Evolutionary conservation across 2,113 vertebrate species (phyloP).

Genomic region (Zootoca vivipara): DNA sequence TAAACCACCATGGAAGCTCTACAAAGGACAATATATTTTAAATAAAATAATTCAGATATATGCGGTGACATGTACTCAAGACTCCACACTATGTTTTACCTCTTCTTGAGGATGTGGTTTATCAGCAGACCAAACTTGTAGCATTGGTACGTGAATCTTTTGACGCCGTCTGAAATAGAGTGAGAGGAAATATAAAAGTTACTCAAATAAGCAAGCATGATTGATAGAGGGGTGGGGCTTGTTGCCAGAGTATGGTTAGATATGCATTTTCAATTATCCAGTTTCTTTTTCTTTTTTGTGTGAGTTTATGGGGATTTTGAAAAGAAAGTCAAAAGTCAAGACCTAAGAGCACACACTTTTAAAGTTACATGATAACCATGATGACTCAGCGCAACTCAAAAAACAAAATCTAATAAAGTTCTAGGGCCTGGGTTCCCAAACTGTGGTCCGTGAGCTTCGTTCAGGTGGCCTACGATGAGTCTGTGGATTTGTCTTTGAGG

Average conservation of each 20-base stretch:
- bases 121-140: conserved; percentile 96
- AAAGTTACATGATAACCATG: neutral
- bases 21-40: neutral
- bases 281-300: neutral
- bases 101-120: conserved; percentile 98
- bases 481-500: too few relatives aligned
- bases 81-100: conserved; percentile 71
- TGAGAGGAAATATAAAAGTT: neutral
- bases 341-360: neutral
- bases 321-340: neutral
- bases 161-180: conserved; percentile 82
- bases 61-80: neutral
- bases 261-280: neutral
- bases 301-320: too few relatives aligned
- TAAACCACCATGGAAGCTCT: neutral
- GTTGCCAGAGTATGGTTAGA: too few relatives aligned
- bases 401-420: neutral
- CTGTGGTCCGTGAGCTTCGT: too few relatives aligned
- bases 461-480: too few relatives aligned
- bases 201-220: neutral
- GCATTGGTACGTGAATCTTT: conserved; percentile 92
- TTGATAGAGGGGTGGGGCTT: too few relatives aligned
- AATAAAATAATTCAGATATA: neutral
- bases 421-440: neutral
- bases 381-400: neutral